These are phyloP conservation scores for Platygyra sinensis DNA, from an alignment of 64 coral and sea anemone species.

Conservation along the genomic window DNA sequence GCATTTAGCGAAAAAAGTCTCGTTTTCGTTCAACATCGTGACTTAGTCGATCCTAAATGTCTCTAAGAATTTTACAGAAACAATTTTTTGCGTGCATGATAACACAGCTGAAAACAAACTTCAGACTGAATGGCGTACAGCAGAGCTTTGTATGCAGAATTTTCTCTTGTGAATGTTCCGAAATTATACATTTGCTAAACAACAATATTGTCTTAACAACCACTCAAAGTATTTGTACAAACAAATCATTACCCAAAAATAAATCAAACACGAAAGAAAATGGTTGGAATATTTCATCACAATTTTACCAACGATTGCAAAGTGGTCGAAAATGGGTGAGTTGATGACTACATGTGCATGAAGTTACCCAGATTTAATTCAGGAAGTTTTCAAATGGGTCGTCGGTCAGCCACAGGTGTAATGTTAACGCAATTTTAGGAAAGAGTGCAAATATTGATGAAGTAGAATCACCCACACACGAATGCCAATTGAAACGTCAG, in stretches of 20 bases:
- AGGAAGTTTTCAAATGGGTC: background rate
- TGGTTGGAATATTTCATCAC: background rate
- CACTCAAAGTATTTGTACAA: background rate
- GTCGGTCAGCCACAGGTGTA: background rate
- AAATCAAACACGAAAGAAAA: background rate
- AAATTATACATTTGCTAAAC: slow-evolving; percentile 8
- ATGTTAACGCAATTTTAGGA: background rate
- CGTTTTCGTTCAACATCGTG: no score
- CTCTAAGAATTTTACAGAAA: background rate
- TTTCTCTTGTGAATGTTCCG: slow-evolving; percentile 11
- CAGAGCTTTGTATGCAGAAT: background rate
- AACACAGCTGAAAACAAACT: background rate
- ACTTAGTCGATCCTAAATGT: no score
- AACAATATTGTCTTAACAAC: slow-evolving; percentile 36
- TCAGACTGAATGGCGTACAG: background rate
- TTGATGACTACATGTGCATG: no score
- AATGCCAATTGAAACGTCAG: background rate
- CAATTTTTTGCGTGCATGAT: no score
- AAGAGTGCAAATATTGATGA: slow-evolving; percentile 14
- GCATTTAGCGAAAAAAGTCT: no score
- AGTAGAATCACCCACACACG: background rate
- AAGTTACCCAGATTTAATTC: no score
- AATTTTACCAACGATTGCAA: background rate
- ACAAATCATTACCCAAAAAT: slow-evolving; percentile 28
- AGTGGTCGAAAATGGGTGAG: background rate